These are phyloP conservation scores for Daboia siamensis DNA, from an alignment of 2,113 vertebrate species.

Conservation along the genomic window DNA sequence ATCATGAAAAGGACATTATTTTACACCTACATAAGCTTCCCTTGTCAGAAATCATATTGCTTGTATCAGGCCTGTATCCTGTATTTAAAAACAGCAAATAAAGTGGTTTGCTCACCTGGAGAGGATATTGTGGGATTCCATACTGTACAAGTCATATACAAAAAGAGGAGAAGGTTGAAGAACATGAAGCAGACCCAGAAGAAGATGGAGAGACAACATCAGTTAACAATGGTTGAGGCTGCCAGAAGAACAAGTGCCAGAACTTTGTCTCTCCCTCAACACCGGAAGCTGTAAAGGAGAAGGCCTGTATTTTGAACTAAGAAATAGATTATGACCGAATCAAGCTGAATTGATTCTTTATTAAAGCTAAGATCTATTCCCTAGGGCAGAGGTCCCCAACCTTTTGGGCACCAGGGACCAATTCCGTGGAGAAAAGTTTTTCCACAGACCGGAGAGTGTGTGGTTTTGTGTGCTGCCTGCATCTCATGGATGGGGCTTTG, in stretches of 20 bases:
- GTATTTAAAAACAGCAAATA: not conserved
- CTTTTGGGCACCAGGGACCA: too few species aligned
- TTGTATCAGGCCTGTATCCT: not conserved
- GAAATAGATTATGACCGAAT: not conserved
- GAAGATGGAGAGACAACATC: not conserved
- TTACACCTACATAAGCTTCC: not conserved
- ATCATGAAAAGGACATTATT: not conserved
- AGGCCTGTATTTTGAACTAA: not conserved
- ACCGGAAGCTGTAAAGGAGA: not conserved
- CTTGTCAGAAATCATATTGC: not conserved
- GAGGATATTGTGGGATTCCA: not conserved
- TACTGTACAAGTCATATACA: not conserved
- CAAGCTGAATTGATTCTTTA: not conserved
- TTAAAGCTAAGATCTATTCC: not conserved
- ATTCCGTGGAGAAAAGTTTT: too few species aligned
- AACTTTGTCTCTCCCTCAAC: not conserved
- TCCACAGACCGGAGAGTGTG: too few species aligned
- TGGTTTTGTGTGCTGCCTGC: too few species aligned
- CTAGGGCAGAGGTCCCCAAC: too few species aligned
- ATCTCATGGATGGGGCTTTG: too few species aligned
- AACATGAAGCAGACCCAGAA: not conserved
- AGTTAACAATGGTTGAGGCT: not conserved
- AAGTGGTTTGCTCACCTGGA: not conserved
- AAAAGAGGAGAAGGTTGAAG: not conserved
- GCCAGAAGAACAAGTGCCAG: not conserved